Evolutionary conservation across 2,888 invertebrate species (phyloP), one percentile per base, ranked within the genome.

Genomic region (Fabriciana adippe): DNA sequence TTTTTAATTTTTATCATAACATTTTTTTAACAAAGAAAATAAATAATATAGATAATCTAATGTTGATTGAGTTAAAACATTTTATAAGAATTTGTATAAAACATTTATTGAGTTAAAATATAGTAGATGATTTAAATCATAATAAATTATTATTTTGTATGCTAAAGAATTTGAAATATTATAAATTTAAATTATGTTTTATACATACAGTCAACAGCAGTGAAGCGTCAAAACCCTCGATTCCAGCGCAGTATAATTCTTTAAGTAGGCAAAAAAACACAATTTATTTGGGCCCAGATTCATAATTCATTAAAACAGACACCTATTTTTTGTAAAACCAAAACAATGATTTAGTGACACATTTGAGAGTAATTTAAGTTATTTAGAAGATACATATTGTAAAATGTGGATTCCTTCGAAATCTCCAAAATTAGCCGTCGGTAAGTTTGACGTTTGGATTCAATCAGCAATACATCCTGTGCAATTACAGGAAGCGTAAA

Each of bases 381-480:
- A 56, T 65, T 69, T 55, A 16, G 64, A 48, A 48, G 60, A 26
- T 57, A 48, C 15, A 50, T 45, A 21, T 55, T 41, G 53, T 70
- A 87, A 86, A 85, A 96, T 96, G 96, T 96, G 96, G 96, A 94
- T 94, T 80, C 95, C 95, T 75, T 94, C 95, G 74, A 96, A 95
- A 91, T 94, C 94, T 72, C 94, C 95, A 76, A 96, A 96, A 93
- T 94, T 95, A 89, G 96, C 94, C 79, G 95, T 95, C 87, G 95
- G 95, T 95, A 93, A 95, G 95, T 93, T 82, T 79, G 79, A 79
- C 77, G 76, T 84, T 84, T 83, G 79, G 79, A 85, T 85, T 85
- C 83, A 82, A 85, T 87, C 83, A 81, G 76, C 87, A 75, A 72
- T 75, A 76, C 76, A 75, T 78, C 78, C 77, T 79, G 76, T 74